Evolutionary conservation across 2,113 vertebrate genomes (phyloP), one percentile per base, ranked within the genome.

Genomic region (Actinemys pallida): DNA sequence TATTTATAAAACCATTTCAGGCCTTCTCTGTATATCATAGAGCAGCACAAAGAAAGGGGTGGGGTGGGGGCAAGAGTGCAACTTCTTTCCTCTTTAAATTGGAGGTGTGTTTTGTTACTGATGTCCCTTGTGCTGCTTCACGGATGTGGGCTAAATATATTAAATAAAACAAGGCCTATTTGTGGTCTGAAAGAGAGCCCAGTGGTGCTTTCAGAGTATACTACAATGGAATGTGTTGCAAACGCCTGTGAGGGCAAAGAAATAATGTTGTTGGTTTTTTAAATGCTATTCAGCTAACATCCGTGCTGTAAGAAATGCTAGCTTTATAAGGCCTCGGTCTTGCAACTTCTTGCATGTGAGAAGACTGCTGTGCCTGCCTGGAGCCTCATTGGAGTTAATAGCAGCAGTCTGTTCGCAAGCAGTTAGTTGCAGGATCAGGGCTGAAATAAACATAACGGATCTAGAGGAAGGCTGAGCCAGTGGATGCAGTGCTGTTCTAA

Each of bases 151-250:
- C 6, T 45, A 25, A 35, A 20, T 8, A 39, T 84, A 81, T 20
- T 79, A 72, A 47, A 49, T 39, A 54, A 16, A 22, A 8, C 62
- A 35, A 69, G 62, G 16, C 62, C 35, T 27, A 13, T 10, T 53
- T 0, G 0, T 88, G 47, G 47, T 72, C 75, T 82, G 25, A 27
- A 20, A 54, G 86, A 90, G 47, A 31, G 79, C 54, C 86, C 1
- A 1, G 14, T 84, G 62, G 78, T 49, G 76, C 65, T 19, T 80
- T 76, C 65, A 56, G 24, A 2, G 82, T 31, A 6, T 24, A 16
- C 12, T 11, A 76, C 72, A 45, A 72, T 0, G 0, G 9, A 19
- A 5, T 0, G 0, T 0, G 0, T 82, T 90, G 54, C 90, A 94
- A 65, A 56, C 83, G 31, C 13, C 86, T 83, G n/a, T 11, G 39